These are phyloP conservation scores for Menura novaehollandiae DNA, from an alignment of 2,113 vertebrate genomes.

Conservation along the genomic window DNA sequence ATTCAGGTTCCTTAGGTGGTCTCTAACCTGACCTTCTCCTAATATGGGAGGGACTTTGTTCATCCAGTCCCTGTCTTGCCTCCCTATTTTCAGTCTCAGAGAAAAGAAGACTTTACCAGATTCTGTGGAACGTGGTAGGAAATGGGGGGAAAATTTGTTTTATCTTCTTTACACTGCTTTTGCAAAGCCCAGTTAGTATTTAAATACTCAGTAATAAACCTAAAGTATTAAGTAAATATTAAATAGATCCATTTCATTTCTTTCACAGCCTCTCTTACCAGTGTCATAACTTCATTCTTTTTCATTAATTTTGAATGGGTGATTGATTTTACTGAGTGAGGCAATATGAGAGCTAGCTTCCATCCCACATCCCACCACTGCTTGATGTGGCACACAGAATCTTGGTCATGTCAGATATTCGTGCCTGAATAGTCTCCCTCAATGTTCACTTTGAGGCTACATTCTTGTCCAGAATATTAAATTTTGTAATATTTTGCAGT, in stretches of 20 bases:
- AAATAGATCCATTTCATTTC: not conserved
- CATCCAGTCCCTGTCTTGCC: not conserved
- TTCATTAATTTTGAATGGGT: not conserved
- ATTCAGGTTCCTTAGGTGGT: not conserved
- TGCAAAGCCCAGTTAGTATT: not conserved
- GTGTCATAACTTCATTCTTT: not conserved
- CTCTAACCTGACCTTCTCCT: not conserved
- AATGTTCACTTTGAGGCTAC: not conserved
- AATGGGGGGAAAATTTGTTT: not conserved
- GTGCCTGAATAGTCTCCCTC: not conserved
- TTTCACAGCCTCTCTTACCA: not conserved
- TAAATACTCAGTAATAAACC: not conserved
- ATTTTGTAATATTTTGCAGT: not conserved
- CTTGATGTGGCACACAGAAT: not conserved
- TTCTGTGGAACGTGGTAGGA: not conserved
- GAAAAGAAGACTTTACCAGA: not conserved
- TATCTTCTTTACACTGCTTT: not conserved
- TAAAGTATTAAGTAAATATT: not conserved
- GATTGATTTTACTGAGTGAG: not conserved
- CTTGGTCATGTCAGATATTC: fast-evolving
- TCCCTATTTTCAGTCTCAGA: not conserved
- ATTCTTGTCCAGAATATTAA: not conserved
- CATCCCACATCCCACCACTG: not conserved
- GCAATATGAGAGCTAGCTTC: not conserved
- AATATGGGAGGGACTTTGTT: not conserved